Conservation (phyloP, 1,140 invertebrate species). For the Aporrectodea caliginosa region DNA sequence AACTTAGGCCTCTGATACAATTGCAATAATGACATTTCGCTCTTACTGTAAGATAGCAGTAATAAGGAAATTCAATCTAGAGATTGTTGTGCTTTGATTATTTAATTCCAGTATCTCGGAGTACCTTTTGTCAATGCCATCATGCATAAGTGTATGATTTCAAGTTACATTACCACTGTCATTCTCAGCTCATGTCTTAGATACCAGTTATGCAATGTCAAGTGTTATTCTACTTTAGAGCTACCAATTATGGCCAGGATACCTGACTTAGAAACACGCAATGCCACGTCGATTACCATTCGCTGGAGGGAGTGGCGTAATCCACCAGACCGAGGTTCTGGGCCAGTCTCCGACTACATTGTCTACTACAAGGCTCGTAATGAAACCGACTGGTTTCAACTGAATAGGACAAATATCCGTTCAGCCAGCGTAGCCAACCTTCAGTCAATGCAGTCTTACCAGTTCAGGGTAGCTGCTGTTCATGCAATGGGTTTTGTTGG, state of each 20-base stretch:
- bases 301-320: slow-evolving; percentile 10
- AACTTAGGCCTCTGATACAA: too few species aligned
- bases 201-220: too few species aligned
- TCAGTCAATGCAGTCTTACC: background rate
- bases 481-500: background rate
- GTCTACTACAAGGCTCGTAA: background rate
- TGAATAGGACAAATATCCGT: background rate
- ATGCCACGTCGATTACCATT: slow-evolving; percentile 14
- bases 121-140: too few species aligned
- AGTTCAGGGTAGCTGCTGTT: background rate
- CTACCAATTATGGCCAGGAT: slow-evolving; percentile 2
- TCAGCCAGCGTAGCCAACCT: background rate
- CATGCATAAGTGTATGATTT: too few species aligned
- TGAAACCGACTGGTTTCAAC: background rate
- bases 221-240: slow-evolving; percentile 5
- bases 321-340: background rate
- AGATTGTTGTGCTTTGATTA: too few species aligned
- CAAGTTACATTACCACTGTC: too few species aligned
- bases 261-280: background rate
- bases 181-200: too few species aligned
- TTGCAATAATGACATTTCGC: too few species aligned
- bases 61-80: too few species aligned
- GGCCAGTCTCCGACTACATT: slow-evolving; percentile 4
- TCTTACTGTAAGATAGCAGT: too few species aligned
- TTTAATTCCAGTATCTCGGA: too few species aligned